A percentile compares a stretch with the other conserved stretches of the same genome.
These are phyloP conservation scores for Leontopithecus rosalia DNA, from an alignment of 2,797 vertebrate genomes.

Conservation along the genomic window DNA sequence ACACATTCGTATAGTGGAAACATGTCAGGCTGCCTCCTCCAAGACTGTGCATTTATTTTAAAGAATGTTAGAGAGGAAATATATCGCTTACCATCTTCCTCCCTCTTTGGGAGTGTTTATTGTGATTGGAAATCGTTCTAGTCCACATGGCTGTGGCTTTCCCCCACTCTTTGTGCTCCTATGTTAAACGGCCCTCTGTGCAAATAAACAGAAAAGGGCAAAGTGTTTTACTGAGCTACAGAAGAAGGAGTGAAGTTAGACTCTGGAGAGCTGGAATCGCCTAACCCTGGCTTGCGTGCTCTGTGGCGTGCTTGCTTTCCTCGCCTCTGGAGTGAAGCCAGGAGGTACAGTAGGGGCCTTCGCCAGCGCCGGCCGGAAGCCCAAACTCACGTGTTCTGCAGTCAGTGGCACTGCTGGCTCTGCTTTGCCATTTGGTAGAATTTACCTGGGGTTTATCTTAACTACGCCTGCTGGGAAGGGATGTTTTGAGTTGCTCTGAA, in stretches of 20 bases:
- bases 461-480: not conserved
- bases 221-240: not conserved
- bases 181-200: constrained; percentile 50
- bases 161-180: not conserved
- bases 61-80: constrained; percentile 69
- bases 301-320: accelerated
- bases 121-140: constrained; percentile 58
- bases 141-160: not conserved
- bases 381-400: not conserved
- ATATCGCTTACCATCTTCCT: constrained; percentile 60
- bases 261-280: not conserved
- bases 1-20: not conserved
- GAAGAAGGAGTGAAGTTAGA: not conserved
- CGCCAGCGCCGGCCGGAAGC: not conserved
- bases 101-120: constrained; percentile 67
- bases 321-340: not conserved
- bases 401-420: not conserved
- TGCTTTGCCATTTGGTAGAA: not conserved
- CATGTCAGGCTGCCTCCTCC: not conserved
- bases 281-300: not conserved
- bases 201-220: constrained; percentile 55
- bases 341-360: not conserved
- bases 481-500: constrained; percentile 6
- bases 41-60: constrained; percentile 48
- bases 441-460: not conserved